Evolutionary conservation across 1,140 invertebrate genomes (phyloP).

Genomic region (Lineus longissimus): DNA sequence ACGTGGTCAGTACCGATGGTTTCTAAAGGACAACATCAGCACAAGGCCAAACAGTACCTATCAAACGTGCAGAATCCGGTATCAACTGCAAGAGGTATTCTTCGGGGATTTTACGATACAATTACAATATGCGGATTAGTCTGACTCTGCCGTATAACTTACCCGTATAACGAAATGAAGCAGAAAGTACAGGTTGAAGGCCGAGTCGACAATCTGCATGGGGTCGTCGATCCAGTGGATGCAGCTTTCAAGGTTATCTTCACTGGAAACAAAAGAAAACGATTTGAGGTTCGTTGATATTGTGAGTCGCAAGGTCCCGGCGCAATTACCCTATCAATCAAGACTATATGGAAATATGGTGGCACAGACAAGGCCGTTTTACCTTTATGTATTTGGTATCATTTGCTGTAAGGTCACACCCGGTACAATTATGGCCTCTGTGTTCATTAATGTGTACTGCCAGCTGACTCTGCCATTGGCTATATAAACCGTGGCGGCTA

Average conservation of each 20-base stretch:
- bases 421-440: background rate
- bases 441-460: too few species aligned
- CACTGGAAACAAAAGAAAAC: background rate
- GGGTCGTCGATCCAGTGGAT: background rate
- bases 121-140: too few species aligned
- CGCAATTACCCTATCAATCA: background rate
- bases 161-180: background rate
- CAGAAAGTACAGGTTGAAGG: conserved; percentile 2
- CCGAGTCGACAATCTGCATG: background rate
- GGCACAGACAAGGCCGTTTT: background rate
- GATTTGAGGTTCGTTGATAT: background rate
- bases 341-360: background rate
- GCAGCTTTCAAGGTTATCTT: background rate
- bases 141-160: too few species aligned
- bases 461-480: too few species aligned
- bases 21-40: too few species aligned
- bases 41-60: too few species aligned
- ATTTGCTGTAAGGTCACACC: background rate
- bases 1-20: too few species aligned
- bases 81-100: too few species aligned
- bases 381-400: background rate
- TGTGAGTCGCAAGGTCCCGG: too few species aligned
- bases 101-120: too few species aligned
- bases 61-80: too few species aligned
- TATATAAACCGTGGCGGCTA: too few species aligned